Evolutionary conservation across 2,113 vertebrate species (phyloP), one percentile per base, ranked within the genome.

Genomic region (Xenopus laevis): DNA sequence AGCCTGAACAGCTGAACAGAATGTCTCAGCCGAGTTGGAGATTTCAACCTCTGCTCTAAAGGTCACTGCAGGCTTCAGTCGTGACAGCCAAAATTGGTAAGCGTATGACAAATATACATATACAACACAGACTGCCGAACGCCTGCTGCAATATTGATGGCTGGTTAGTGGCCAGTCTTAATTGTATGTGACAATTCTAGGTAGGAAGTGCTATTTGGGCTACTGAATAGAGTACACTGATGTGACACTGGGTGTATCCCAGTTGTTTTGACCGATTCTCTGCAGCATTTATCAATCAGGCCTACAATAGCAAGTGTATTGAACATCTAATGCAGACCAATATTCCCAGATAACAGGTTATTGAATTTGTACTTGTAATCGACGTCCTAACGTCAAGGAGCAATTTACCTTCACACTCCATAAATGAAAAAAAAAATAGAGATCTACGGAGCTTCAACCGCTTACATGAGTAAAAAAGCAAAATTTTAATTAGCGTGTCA

Each of bases 401-500:
- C 92, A 96, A 96, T 96, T 95, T 95, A 94, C 90, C 89, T 89
- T 86, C 93, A 94, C 92, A 92, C 91, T 92, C 88, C 91, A 89
- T 85, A 93, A 93, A 96, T 96, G 91, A 96, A 97, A 97, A 95
- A 27, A 27, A 96, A 96, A 97, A 95, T 92, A 90, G 88, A 88
- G 88, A 92, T 94, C 94, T 93, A 88, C 92, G 87, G 84, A 88
- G 86, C 87, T 92, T 95, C 89, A 94, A 94, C 94, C 88, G 89
- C 92, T 93, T 94, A 93, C 94, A 93, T 93, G 96, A 95, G 93
- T 96, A 97, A 98, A 95, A n/a, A 97, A 96, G 95, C 92, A 92
- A 95, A 94, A 95, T 96, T 98, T 98, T 98, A 98, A 98, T 98
- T 98, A 98, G 93, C 89, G 89, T 85, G 94, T 94, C 92, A 92